Evolutionary conservation across 2,888 invertebrate genomes (phyloP).

Genomic region (Stenchaetothrips biformis): DNA sequence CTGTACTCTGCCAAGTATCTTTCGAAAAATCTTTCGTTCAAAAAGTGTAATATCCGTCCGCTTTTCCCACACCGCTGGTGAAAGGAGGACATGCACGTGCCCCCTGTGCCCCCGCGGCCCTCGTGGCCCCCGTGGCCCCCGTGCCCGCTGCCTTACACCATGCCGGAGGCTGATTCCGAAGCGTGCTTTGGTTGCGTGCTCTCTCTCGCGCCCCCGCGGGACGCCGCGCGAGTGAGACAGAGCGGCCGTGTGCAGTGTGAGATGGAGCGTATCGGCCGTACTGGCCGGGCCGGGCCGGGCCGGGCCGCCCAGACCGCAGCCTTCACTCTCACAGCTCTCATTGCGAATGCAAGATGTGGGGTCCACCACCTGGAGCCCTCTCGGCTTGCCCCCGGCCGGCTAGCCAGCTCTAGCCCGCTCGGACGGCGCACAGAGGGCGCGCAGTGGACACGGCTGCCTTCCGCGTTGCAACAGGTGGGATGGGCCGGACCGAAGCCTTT

Average conservation of each 20-base stretch:
- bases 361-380: not conserved
- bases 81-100: not conserved
- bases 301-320: not conserved
- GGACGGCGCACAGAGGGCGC: not conserved
- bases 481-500: no score
- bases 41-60: no score
- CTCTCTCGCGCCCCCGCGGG: not conserved
- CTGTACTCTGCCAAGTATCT: no score
- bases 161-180: not conserved
- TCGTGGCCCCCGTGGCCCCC: not conserved
- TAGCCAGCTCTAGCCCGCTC: not conserved
- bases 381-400: not conserved
- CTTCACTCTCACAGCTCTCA: not conserved
- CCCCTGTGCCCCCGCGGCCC: not conserved
- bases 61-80: not conserved
- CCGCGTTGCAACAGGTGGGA: not conserved
- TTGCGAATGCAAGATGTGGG: not conserved
- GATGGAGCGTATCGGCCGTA: not conserved
- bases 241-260: not conserved
- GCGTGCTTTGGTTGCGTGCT: not conserved
- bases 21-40: no score
- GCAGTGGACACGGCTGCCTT: not conserved
- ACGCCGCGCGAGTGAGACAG: not conserved
- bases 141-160: not conserved
- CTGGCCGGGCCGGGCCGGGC: no score